phyloP scores from a whole-genome alignment of 2,797 vertebrate species.

The Gouania willdenowi region DNA sequence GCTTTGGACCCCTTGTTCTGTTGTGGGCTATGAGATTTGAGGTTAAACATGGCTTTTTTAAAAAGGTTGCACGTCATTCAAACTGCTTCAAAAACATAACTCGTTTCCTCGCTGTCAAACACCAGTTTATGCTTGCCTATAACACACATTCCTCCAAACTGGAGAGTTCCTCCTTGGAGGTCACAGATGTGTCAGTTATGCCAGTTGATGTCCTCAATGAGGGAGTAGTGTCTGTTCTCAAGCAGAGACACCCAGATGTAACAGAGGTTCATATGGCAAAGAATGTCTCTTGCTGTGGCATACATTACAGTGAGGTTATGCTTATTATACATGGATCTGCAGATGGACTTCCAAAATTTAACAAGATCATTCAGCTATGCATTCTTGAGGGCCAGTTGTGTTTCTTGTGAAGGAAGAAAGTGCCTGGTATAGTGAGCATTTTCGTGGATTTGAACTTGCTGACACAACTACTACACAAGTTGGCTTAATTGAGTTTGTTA shows the following conservation, averaged over 20 bases:
- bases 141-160: too few relatives aligned
- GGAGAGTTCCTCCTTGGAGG: constrained; percentile 22
- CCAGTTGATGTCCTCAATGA: constrained; percentile 32
- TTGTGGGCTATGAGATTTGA: too few relatives aligned
- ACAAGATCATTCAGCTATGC: constrained; percentile 27
- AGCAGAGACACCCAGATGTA: constrained; percentile 14
- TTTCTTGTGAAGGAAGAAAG: constrained; percentile 1
- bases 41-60: too few relatives aligned
- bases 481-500: too few relatives aligned
- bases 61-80: too few relatives aligned
- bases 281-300: constrained; percentile 13
- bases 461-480: too few relatives aligned
- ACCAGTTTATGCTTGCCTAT: too few relatives aligned
- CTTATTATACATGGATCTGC: constrained; percentile 11
- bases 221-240: too few relatives aligned
- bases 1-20: constrained; percentile 21
- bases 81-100: too few relatives aligned
- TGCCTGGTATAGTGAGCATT: too few relatives aligned
- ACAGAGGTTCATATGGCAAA: constrained; percentile 24
- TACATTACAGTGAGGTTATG: constrained; percentile 29
- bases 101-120: too few relatives aligned
- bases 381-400: constrained; percentile 15
- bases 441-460: too few relatives aligned
- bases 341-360: constrained; percentile 17
- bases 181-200: constrained; percentile 22